Conservation (phyloP, 1,140 invertebrate genomes). For the Harpegnathos saltator region DNA sequence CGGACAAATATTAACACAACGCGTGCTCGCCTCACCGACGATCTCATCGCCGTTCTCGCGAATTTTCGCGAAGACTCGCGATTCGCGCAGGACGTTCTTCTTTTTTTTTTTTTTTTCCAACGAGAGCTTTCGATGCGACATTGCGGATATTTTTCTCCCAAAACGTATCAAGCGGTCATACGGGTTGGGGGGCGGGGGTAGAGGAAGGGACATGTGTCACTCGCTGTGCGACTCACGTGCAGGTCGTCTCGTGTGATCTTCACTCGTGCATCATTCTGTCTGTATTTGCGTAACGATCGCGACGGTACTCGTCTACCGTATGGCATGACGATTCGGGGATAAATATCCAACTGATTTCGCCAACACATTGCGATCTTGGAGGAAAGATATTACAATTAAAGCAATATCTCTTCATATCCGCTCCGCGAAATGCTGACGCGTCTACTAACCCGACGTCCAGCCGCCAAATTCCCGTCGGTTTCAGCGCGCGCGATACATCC, state of each 20-base stretch:
- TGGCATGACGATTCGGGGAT: neutral
- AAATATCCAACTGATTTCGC: neutral
- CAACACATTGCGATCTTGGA: neutral
- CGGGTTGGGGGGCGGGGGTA: too few species aligned
- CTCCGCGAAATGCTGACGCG: neutral
- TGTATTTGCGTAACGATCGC: neutral
- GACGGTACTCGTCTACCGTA: neutral
- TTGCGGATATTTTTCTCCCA: neutral
- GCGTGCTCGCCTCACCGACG: neutral
- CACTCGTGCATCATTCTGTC: neutral
- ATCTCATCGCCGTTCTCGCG: neutral
- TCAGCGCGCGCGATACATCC: slow-evolving; percentile 4
- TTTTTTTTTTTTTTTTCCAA: neutral
- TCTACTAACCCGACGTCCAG: neutral
- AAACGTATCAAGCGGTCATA: neutral
- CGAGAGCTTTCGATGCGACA: neutral
- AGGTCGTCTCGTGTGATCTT: neutral
- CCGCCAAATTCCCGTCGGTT: neutral
- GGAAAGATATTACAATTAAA: slow-evolving; percentile 2
- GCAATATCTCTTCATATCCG: neutral
- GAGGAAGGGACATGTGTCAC: neutral
- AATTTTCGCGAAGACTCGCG: neutral
- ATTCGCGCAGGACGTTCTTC: too few species aligned
- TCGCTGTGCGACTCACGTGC: neutral
- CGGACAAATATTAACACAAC: slow-evolving; percentile 25